phyloP scores from a whole-genome alignment of 2,113 vertebrate genomes.

The Psettodes erumei region DNA sequence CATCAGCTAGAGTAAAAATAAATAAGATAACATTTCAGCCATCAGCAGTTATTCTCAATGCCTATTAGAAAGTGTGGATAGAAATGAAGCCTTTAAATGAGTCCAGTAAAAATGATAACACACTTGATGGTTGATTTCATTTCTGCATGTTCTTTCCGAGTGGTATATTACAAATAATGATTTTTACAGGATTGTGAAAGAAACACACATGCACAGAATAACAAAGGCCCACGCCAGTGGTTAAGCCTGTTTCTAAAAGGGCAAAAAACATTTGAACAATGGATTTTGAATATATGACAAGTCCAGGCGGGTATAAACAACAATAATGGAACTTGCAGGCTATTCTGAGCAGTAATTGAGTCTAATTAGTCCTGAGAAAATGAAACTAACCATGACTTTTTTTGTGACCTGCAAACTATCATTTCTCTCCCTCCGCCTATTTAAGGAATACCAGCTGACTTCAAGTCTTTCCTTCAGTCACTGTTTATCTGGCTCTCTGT shows the following conservation, averaged over 20 bases:
- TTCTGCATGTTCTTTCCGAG: not conserved
- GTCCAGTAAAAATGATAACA: no score
- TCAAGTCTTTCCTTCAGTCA: constrained; percentile 53
- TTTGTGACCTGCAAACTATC: not conserved
- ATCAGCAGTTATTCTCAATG: not conserved
- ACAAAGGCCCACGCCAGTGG: not conserved
- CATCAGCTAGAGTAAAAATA: not conserved
- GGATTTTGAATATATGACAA: no score
- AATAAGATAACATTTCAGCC: not conserved
- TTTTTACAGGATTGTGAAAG: no score
- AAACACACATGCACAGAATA: not conserved
- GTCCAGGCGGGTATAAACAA: not conserved
- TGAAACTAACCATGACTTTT: constrained; percentile 9
- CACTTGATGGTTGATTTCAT: no score
- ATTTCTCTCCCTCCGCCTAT: not conserved
- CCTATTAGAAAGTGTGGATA: not conserved
- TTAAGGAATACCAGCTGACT: not conserved
- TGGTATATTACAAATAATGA: not conserved
- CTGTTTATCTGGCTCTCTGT: constrained; percentile 2
- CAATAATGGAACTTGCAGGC: not conserved
- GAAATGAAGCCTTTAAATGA: not conserved
- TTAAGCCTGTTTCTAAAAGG: not conserved
- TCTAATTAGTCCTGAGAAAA: not conserved
- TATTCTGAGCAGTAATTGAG: not conserved
- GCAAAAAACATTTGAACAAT: not conserved